A percentile compares a stretch with the other conserved stretches of the same genome.
Conservation (phyloP, 2,888 invertebrate species). For the Drosophila silvestris region DNA sequence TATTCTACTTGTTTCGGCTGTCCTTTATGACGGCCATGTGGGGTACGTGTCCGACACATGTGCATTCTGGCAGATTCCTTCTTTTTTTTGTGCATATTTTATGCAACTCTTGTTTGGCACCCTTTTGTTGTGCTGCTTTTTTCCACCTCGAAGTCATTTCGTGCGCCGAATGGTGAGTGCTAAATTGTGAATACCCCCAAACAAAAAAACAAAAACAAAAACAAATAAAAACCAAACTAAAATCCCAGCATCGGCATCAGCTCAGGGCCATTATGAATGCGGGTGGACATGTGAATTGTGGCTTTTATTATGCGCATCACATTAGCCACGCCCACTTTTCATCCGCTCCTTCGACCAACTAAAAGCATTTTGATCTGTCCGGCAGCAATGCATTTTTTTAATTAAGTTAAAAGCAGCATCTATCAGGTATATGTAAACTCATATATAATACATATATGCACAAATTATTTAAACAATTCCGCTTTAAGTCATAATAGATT, state of each 20-base stretch:
- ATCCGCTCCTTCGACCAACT: not conserved
- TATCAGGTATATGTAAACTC: no score
- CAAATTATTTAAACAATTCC: not conserved
- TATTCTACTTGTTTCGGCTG: conserved; percentile 18
- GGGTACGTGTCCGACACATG: conserved; percentile 33
- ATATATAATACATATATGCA: not conserved
- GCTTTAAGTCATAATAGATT: not conserved
- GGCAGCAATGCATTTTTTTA: conserved; percentile 17
- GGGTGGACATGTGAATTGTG: conserved; percentile 52
- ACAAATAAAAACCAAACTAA: conserved; percentile 3
- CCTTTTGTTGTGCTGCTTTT: conserved; percentile 40
- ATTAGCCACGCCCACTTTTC: conserved; percentile 14
- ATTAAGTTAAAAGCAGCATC: conserved; percentile 7
- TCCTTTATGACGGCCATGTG: conserved; percentile 32
- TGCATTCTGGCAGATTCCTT: conserved; percentile 42
- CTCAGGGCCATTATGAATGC: conserved; percentile 47
- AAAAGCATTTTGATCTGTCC: conserved; percentile 9
- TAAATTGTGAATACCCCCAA: conserved; percentile 14
- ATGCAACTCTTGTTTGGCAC: conserved; percentile 40
- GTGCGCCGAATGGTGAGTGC: conserved; percentile 30
- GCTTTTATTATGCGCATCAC: conserved; percentile 44
- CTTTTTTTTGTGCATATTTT: conserved; percentile 43
- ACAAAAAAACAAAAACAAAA: conserved; percentile 5
- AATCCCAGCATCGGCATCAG: conserved; percentile 10
- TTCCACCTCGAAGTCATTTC: conserved; percentile 38